Percentiles rank a stretch among this genome's conserved stretches.
phyloP scores from a whole-genome alignment of 2,888 invertebrate species.

The Leptinotarsa peninsularis region DNA sequence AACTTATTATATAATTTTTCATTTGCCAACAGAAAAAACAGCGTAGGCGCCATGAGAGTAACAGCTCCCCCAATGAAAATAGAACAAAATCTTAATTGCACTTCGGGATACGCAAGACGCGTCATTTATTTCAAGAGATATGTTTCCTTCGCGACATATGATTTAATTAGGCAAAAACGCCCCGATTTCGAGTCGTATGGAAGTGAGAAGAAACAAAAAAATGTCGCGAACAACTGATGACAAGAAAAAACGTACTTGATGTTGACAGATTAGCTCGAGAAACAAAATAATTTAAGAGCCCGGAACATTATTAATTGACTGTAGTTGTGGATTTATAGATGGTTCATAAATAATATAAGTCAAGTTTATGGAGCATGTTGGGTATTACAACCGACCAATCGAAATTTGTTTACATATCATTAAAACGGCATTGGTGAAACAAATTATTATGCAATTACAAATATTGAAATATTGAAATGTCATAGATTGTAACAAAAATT shows the following conservation, averaged over 20 bases:
- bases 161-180: conserved; percentile 24
- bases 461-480: too few species aligned
- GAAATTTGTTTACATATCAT: conserved; percentile 1
- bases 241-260: conserved; percentile 38
- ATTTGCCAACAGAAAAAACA: neutral
- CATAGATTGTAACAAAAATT: too few species aligned
- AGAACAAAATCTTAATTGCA: conserved; percentile 15
- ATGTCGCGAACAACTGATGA: conserved; percentile 30
- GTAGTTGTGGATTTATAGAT: conserved; percentile 52
- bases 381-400: conserved; percentile 25
- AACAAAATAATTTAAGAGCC: conserved; percentile 53
- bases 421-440: neutral
- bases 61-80: neutral
- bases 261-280: conserved; percentile 53
- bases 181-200: neutral
- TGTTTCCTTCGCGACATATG: conserved; percentile 32
- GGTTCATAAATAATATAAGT: conserved; percentile 49
- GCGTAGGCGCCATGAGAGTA: neutral
- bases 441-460: neutral
- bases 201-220: conserved; percentile 27
- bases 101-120: conserved; percentile 15
- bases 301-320: conserved; percentile 51
- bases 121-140: conserved; percentile 36
- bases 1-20: too few species aligned
- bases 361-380: conserved; percentile 44